Evolutionary conservation across 2,113 vertebrate genomes (phyloP).

Genomic region (Muscicapa adusta): DNA sequence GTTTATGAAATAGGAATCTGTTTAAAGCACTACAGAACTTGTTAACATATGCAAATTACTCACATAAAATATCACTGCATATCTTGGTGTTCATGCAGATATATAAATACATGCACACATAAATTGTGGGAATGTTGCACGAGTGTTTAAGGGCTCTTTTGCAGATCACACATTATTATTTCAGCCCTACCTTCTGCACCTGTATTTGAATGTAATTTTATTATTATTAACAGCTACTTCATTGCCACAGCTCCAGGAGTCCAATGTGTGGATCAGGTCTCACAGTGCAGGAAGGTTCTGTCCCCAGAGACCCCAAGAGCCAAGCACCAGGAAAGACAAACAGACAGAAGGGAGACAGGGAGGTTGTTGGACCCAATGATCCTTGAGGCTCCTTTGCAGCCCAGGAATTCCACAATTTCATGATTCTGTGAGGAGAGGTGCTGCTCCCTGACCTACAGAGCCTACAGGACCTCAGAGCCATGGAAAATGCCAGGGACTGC

Average conservation of each 20-base stretch:
- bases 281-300: neutral
- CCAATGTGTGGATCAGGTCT: neutral
- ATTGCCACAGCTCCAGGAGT: neutral
- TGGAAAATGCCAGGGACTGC: fast-evolving
- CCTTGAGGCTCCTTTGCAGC: neutral
- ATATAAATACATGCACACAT: neutral
- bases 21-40: neutral
- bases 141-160: neutral
- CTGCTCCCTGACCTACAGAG: neutral
- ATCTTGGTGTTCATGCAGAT: neutral
- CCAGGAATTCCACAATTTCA: neutral
- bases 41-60: neutral
- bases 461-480: fast-evolving
- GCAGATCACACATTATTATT: neutral
- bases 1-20: neutral
- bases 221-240: neutral
- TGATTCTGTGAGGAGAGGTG: neutral
- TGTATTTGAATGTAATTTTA: neutral
- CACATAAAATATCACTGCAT: neutral
- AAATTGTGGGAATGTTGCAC: neutral
- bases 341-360: neutral
- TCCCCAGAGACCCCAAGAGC: neutral
- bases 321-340: neutral
- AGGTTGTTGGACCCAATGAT: neutral
- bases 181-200: neutral